A percentile compares a stretch with the other conserved stretches of the same genome.
phyloP scores from a whole-genome alignment of 2,113 vertebrate genomes.

The Brachionichthys hirsutus region DNA sequence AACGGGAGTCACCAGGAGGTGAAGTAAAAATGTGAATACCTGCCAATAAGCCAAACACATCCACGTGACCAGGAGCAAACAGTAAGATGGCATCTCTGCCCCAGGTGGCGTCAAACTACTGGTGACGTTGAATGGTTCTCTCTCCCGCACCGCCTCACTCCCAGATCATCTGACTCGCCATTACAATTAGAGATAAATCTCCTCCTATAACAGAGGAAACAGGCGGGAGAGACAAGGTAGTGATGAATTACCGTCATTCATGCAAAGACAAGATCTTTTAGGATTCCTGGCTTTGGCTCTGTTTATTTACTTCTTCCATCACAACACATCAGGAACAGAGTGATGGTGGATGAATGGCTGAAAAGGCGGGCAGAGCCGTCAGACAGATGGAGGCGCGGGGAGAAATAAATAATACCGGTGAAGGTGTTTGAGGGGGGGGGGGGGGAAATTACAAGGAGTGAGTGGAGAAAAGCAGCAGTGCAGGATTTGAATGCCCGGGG shows the following conservation, averaged over 20 bases:
- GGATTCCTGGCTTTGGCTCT: slow-evolving; percentile 65
- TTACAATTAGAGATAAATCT: slow-evolving; percentile 68
- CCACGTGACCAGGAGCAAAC: slow-evolving; percentile 48
- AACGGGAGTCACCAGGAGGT: slow-evolving; percentile 7
- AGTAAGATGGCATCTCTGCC: slow-evolving; percentile 58
- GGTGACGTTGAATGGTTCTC: slow-evolving; percentile 70
- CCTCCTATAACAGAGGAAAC: slow-evolving; percentile 31
- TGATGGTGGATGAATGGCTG: slow-evolving; percentile 60
- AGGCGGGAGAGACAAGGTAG: slow-evolving; percentile 25
- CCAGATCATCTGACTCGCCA: slow-evolving; percentile 52
- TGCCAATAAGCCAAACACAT: slow-evolving; percentile 35
- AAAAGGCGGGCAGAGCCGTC: slow-evolving; percentile 50
- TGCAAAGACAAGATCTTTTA: slow-evolving; percentile 71
- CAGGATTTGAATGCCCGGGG: slow-evolving; percentile 41
- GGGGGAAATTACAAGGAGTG: slow-evolving; percentile 38
- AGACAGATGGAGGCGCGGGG: slow-evolving; percentile 60
- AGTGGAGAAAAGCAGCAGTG: slow-evolving; percentile 4
- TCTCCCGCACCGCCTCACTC: slow-evolving; percentile 21
- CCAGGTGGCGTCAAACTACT: slow-evolving; percentile 59
- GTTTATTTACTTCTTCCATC: slow-evolving; percentile 71
- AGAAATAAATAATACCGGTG: slow-evolving; percentile 65
- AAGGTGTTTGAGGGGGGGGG: slow-evolving; percentile 41
- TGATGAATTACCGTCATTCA: slow-evolving; percentile 68
- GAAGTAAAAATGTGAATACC: slow-evolving; percentile 32
- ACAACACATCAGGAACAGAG: slow-evolving; percentile 62